Conservation (phyloP, 92 coral and sea anemone species). For the Anthopleura xanthogrammica region DNA sequence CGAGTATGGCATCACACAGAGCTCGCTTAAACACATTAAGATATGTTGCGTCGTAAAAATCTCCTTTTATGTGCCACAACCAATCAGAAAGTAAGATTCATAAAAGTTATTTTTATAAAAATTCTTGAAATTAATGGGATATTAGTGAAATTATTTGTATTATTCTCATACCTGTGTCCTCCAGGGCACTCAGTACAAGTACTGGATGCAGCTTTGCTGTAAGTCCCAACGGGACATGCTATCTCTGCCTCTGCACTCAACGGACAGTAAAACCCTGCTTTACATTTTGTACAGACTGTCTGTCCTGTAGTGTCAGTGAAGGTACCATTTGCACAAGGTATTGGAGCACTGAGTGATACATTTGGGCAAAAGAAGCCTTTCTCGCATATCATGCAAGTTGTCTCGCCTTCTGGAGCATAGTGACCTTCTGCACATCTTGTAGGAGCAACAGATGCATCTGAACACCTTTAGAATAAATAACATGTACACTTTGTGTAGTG, state of each 20-base stretch:
- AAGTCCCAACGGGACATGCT: slow-evolving; percentile 74
- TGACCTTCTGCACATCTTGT: slow-evolving; percentile 74
- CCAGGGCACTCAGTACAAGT: slow-evolving; percentile 92
- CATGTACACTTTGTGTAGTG: not conserved
- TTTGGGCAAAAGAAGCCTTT: slow-evolving; percentile 81
- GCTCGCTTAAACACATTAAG: too few relatives aligned
- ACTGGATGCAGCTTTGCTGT: slow-evolving; percentile 77
- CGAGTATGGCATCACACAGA: too few relatives aligned
- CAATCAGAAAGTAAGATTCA: too few relatives aligned
- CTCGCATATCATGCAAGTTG: slow-evolving; percentile 56
- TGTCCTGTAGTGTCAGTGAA: slow-evolving; percentile 59
- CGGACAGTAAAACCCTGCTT: slow-evolving; percentile 79
- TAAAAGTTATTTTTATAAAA: too few relatives aligned
- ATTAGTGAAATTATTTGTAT: not conserved
- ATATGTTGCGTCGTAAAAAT: too few relatives aligned
- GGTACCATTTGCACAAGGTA: slow-evolving; percentile 82
- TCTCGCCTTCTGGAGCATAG: slow-evolving; percentile 72
- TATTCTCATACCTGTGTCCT: slow-evolving; percentile 69
- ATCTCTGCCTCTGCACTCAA: slow-evolving; percentile 57
- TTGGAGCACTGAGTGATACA: slow-evolving; percentile 52
- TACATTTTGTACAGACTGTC: slow-evolving; percentile 64
- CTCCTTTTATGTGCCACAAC: too few relatives aligned
- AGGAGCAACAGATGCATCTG: slow-evolving; percentile 64
- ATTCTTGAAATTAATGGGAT: too few relatives aligned
- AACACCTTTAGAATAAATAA: slow-evolving; percentile 57